phyloP scores from a whole-genome alignment of 2,888 invertebrate genomes.

The Drymonia ruficornis region DNA sequence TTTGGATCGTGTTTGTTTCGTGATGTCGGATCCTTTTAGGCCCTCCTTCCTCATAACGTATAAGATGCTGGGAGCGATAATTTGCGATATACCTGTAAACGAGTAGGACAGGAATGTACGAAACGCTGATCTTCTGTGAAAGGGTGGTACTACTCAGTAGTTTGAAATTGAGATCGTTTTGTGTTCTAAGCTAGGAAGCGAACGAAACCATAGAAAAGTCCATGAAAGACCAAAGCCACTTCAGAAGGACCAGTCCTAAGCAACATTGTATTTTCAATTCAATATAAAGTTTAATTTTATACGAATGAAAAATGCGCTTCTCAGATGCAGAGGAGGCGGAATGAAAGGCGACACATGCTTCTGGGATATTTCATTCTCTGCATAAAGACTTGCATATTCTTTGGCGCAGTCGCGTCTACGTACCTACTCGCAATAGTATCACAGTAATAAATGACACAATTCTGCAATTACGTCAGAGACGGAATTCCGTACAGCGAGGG shows the following conservation, averaged over 20 bases:
- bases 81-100: background rate
- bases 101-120: background rate
- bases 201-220: background rate
- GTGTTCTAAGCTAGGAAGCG: too few relatives aligned
- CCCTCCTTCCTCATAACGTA: background rate
- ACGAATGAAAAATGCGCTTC: conserved; percentile 36
- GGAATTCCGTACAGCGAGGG: conserved; percentile 26
- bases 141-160: too few relatives aligned
- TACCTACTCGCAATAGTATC: conserved; percentile 25
- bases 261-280: conserved; percentile 22
- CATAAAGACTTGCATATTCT: conserved; percentile 35
- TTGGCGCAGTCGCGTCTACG: conserved; percentile 23
- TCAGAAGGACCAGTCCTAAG: conserved; percentile 10
- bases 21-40: background rate
- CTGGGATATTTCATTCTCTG: conserved; percentile 29
- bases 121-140: background rate
- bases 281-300: conserved; percentile 41
- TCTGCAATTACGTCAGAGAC: conserved; percentile 23
- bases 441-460: conserved; percentile 47
- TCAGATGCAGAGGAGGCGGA: conserved; percentile 24
- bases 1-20: background rate
- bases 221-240: background rate
- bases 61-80: background rate
- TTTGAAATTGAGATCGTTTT: too few relatives aligned
- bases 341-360: conserved; percentile 30